phyloP scores from a whole-genome alignment of 2,888 invertebrate species.

The Halictus ligatus region DNA sequence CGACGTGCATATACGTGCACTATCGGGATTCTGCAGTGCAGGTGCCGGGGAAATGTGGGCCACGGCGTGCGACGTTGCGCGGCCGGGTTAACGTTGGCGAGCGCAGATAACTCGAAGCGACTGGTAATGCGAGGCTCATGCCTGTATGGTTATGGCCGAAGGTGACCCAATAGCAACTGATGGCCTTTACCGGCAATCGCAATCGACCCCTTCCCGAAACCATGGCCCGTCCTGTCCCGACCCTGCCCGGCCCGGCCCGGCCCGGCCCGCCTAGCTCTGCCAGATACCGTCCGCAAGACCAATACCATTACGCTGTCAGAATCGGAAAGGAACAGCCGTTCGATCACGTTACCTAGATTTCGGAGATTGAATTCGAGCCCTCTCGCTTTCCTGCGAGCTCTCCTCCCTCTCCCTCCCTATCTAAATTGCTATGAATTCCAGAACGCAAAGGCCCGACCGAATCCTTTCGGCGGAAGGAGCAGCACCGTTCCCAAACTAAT shows the following conservation, averaged over 20 bases:
- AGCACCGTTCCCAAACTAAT: background rate
- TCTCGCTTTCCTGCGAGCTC: background rate
- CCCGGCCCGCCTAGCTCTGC: background rate
- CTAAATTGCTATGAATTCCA: background rate
- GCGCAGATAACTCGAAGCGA: slow-evolving; percentile 82
- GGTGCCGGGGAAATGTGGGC: slow-evolving; percentile 74
- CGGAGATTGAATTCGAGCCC: slow-evolving; percentile 45
- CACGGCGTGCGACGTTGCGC: slow-evolving; percentile 65
- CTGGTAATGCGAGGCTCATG: slow-evolving; percentile 78
- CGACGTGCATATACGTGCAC: slow-evolving; percentile 70
- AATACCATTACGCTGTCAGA: slow-evolving; percentile 55
- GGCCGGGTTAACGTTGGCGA: slow-evolving; percentile 78
- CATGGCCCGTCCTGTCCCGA: background rate
- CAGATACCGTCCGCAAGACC: slow-evolving; percentile 42
- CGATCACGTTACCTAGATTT: slow-evolving; percentile 54
- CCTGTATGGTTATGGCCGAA: slow-evolving; percentile 72
- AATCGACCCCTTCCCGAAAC: slow-evolving; percentile 47
- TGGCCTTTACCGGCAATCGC: slow-evolving; percentile 62
- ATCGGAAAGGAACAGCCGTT: slow-evolving; percentile 50
- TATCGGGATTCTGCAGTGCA: slow-evolving; percentile 80
- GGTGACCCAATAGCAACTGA: slow-evolving; percentile 77
- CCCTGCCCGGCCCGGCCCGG: background rate
- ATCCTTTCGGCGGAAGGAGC: background rate
- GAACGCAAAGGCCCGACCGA: background rate
- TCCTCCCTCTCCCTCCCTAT: background rate